Evolutionary conservation across 2,888 invertebrate species (phyloP).

Genomic region (Campaea margaritaria): DNA sequence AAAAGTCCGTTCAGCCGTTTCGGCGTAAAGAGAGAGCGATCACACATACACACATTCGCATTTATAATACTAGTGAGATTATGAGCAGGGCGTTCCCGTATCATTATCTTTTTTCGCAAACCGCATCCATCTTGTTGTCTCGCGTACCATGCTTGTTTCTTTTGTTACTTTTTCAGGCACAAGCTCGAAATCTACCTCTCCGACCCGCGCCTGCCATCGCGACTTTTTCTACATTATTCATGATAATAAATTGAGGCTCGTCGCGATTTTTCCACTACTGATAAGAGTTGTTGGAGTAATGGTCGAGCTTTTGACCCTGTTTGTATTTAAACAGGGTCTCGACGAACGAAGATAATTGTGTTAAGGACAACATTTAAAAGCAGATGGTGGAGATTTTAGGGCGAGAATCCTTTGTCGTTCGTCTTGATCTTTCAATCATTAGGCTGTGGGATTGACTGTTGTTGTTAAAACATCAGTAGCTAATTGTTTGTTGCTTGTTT

Average conservation of each 20-base stretch:
- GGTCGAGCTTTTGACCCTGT: slow-evolving; percentile 25
- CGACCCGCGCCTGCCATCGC: slow-evolving; percentile 7
- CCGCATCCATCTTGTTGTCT: too few relatives aligned
- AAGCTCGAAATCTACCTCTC: slow-evolving; percentile 18
- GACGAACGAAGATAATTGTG: slow-evolving; percentile 14
- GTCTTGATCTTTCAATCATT: too few relatives aligned
- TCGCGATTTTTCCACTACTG: slow-evolving; percentile 31
- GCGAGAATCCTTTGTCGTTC: too few relatives aligned
- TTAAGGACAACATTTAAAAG: neutral
- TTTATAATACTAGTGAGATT: too few relatives aligned
- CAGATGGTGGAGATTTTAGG: too few relatives aligned
- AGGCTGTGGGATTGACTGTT: too few relatives aligned
- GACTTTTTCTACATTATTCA: slow-evolving; percentile 65
- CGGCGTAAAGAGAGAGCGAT: too few relatives aligned
- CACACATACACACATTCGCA: too few relatives aligned
- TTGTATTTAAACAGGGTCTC: slow-evolving; percentile 20
- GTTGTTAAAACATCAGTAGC: too few relatives aligned
- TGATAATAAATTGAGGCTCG: slow-evolving; percentile 64
- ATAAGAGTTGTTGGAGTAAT: slow-evolving; percentile 28
- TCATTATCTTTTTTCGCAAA: neutral
- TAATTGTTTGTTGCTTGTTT: too few relatives aligned
- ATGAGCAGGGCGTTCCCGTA: too few relatives aligned
- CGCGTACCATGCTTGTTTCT: neutral
- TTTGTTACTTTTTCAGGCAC: neutral
- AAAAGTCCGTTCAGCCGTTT: too few relatives aligned